Evolutionary conservation across 2,797 vertebrate species (phyloP), one percentile per base, ranked within the genome.

Genomic region (Ctenopoma multispine): DNA sequence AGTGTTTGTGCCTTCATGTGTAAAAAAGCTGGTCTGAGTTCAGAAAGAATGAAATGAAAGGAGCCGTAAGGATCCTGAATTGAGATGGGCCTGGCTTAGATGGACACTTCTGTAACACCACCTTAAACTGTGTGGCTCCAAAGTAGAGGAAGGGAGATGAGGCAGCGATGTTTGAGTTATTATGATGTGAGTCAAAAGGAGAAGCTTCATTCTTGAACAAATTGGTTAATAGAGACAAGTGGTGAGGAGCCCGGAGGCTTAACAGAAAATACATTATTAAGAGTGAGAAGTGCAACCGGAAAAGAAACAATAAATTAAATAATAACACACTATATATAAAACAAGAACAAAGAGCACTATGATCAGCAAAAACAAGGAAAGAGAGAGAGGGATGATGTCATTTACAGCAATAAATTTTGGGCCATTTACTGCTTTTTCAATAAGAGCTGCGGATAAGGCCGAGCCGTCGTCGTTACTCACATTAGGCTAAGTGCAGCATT

Each of bases 401-500:
- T 86, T 77, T 58, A 68, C 18, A 69, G 81, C 64, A 64, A 81
- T 89, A 82, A 76, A 87, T 90, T 79, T 75, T 62, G 53, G 72
- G 56, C 80, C 81, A 77, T 86, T 90, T 88, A 86, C n/a, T 56
- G 80, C 69, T 85, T 85, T 79, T 78, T 83, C 77, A 81, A 79
- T 88, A 83, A 69, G 31, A 62, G 57, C 71, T 51, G 67, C 13
- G 23, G 68, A 65, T 76, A 58, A 61, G 60, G 72, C 73, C 69
- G 56, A 53, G 83, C 77, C 76, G 31, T 69, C 1, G 63, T 74
- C 73, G 72, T 89, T 85, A 85, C 63, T 90, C 72, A 83, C 79
- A 85, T 92, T 80, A 87, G 76, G 83, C 83, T 86, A 91, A 90
- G 89, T 87, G 89, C 82, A 81, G 48, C 63, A 72, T 72, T 86